phyloP scores from a whole-genome alignment of 1,140 invertebrate genomes.

The Diploscapter pachys region DNA sequence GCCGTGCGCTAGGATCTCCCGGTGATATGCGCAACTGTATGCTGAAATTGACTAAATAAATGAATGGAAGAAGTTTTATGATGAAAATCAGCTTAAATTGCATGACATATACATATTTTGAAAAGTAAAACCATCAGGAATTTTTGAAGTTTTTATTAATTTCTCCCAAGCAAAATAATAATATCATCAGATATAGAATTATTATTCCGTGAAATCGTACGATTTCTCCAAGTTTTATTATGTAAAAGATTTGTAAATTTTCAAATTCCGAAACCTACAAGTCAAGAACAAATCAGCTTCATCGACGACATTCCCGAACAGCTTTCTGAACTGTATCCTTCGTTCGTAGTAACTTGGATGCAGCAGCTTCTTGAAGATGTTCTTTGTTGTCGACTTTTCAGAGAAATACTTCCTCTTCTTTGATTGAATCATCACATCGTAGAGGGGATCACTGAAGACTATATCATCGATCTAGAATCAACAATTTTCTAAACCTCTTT shows the following conservation, averaged over 20 bases:
- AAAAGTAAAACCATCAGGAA: neutral
- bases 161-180: neutral
- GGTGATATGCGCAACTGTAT: conserved; percentile 29
- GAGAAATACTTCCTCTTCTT: conserved; percentile 14
- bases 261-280: conserved; percentile 15
- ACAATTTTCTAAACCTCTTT: too few species aligned
- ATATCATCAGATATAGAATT: neutral
- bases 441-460: too few species aligned
- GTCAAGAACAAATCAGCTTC: conserved; percentile 25
- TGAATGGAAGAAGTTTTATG: neutral
- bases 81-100: neutral
- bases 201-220: neutral
- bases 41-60: conserved; percentile 10
- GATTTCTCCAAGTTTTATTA: neutral
- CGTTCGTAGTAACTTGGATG: conserved; percentile 29
- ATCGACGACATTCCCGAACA: conserved; percentile 18
- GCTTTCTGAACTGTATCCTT: conserved; percentile 24
- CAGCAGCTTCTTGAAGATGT: conserved; percentile 22
- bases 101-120: neutral
- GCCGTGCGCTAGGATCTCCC: conserved; percentile 34
- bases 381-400: neutral
- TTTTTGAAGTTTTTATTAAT: conserved; percentile 1
- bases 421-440: too few species aligned
- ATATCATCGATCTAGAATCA: too few species aligned
- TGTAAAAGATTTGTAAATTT: neutral